These are phyloP conservation scores for Rhopilema esculentum DNA, from an alignment of 30 jellyfish, hydroid and myxozoan species.

Conservation along the genomic window DNA sequence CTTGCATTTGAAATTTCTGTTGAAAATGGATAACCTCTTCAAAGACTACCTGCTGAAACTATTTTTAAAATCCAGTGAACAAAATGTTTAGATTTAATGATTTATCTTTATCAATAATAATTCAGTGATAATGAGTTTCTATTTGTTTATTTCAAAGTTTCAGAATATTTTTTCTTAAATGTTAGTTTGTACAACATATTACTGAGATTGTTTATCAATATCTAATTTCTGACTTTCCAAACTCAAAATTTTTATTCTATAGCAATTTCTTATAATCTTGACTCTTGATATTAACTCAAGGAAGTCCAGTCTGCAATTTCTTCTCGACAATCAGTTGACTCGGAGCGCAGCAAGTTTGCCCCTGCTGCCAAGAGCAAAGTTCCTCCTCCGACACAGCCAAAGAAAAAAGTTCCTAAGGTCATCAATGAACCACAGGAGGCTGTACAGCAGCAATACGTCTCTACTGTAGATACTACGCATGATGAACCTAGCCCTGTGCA, in stretches of 20 bases:
- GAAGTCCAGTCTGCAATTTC: constrained; percentile 56
- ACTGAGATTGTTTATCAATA: no score
- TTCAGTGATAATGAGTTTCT: no score
- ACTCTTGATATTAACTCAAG: constrained; percentile 6
- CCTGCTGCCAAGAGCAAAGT: constrained; percentile 34
- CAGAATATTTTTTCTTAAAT: no score
- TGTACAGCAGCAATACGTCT: not conserved
- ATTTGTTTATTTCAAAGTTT: no score
- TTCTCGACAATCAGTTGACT: constrained; percentile 45
- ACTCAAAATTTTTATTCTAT: no score
- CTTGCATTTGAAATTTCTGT: constrained; percentile 54
- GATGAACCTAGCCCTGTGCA: not conserved
- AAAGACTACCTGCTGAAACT: not conserved
- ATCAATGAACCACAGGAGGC: not conserved
- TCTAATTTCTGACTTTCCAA: no score
- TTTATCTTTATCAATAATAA: no score
- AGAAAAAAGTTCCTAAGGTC: constrained; percentile 20
- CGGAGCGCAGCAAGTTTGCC: constrained; percentile 31
- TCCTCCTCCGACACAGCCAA: constrained; percentile 51
- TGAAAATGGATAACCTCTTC: constrained; percentile 3
- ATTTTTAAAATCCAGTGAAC: not conserved
- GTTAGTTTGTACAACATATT: no score
- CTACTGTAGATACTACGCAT: not conserved
- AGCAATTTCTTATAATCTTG: no score
- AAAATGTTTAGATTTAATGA: no score